Base-by-base conservation (phyloP, 2,888 invertebrate genomes). In the Ferrisia virgata region DNA sequence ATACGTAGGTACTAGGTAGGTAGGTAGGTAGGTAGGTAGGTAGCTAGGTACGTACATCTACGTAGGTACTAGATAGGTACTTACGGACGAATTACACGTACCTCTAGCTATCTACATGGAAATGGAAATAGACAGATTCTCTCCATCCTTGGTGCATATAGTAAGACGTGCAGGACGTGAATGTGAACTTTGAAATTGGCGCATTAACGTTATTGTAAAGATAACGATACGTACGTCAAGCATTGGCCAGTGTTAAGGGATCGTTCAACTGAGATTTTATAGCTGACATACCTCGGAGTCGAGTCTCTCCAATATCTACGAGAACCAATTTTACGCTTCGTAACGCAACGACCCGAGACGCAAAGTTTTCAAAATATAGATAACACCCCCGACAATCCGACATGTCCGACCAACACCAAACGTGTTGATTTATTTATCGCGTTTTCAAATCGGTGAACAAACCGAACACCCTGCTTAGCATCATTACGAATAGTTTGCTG, bases 321-420 rank as follows among this genome's bases (percentile, higher is more conserved):
- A 15, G 64, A 64, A 64, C 64, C 64, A 64, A 64, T 64, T 64
- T 64, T 64, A 64, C 64, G 64, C 64, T 64, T 64, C 64, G 64
- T 64, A 64, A 64, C 28, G 15, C 28, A 64, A 28, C 64, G 13
- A 64, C 64, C 53, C 64, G 15, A 64, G 64, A 28, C 28, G 28
- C 28, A 28, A 64, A 64, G 64, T 64, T 64, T 28, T 64, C 64
- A 64, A 64, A 28, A 64, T 31, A 28, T 28, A 64, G 64, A 64
- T 64, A 64, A 64, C 64, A 64, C 64, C 64, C 22, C 8, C 8
- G 9, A 9, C 22, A 18, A 22, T 53, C 53, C 22, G 13, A 53
- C 18, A 11, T 18, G 11, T 18, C 15, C 64, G 15, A 6, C 25
- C 58, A n/a, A 25, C 9, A 2, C 22, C 25, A 9, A 58, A 25